A percentile compares a stretch with the other conserved stretches of the same genome.
Evolutionary conservation across 2,888 invertebrate genomes (phyloP).

Genomic region (Caenorhabditis sp.): DNA sequence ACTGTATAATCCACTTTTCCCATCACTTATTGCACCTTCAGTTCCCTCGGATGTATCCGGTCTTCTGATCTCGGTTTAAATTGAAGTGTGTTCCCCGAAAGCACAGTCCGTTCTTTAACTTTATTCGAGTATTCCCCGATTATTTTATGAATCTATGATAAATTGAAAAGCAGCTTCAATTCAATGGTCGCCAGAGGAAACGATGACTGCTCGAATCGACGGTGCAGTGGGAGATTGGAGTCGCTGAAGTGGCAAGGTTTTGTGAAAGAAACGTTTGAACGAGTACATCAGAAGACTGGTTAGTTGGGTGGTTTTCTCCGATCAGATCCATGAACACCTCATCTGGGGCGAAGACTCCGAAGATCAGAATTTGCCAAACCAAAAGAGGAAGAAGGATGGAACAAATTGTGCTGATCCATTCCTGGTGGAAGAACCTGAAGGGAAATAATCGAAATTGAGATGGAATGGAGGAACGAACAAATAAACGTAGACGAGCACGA

Average conservation of each 20-base stretch:
- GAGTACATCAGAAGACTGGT: not conserved
- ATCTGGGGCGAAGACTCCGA: constrained; percentile 32
- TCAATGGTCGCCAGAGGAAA: constrained; percentile 33
- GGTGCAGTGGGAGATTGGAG: not conserved
- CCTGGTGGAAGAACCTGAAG: constrained; percentile 24
- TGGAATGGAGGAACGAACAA: not conserved
- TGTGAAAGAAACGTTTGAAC: not conserved
- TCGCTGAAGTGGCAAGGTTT: not conserved
- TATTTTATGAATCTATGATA: constrained; percentile 10
- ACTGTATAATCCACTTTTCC: not conserved
- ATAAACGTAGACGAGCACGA: constrained; percentile 18
- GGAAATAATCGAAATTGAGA: not conserved
- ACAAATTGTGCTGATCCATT: constrained; percentile 22
- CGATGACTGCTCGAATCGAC: constrained; percentile 12
- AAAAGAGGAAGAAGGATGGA: constrained; percentile 19
- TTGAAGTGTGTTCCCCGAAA: constrained; percentile 23
- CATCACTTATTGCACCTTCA: constrained; percentile 23
- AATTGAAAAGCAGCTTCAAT: not conserved
- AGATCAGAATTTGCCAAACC: constrained; percentile 37
- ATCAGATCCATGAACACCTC: constrained; percentile 43
- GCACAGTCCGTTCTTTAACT: not conserved
- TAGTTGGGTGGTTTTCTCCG: constrained; percentile 4
- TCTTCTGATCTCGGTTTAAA: constrained; percentile 34
- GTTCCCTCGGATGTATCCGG: constrained; percentile 1
- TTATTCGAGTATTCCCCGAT: not conserved